These are phyloP conservation scores for Odontomachus brunneus DNA, from an alignment of 1,140 invertebrate species.

Conservation along the genomic window DNA sequence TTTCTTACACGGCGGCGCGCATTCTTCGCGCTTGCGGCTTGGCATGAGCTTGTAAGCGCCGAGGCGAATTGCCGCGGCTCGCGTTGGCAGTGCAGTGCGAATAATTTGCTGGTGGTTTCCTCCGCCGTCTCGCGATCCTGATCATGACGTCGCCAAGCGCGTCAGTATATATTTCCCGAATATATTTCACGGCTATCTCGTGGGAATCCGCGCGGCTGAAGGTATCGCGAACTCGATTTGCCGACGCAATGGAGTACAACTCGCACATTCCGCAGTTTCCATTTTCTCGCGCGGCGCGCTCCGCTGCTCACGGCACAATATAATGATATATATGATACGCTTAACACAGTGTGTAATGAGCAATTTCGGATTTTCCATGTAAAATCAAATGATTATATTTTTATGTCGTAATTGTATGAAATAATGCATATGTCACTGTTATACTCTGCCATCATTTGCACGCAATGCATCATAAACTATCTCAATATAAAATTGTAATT, in stretches of 20 bases:
- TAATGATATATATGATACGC: background rate
- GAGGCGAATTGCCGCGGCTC: too few relatives aligned
- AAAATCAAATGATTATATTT: too few relatives aligned
- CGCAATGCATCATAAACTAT: too few relatives aligned
- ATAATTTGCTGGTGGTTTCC: background rate
- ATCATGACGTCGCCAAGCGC: constrained; percentile 6
- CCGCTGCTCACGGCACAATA: constrained; percentile 8
- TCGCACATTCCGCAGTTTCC: constrained; percentile 20
- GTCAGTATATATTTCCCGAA: constrained; percentile 16
- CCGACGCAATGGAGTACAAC: constrained; percentile 11
- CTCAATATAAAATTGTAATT: too few relatives aligned
- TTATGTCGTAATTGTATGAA: too few relatives aligned
- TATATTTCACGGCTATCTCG: constrained; percentile 54
- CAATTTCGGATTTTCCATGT: too few relatives aligned
- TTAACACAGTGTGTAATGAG: too few relatives aligned
- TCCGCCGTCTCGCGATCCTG: constrained; percentile 3
- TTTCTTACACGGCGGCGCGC: background rate
- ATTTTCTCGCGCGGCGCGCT: constrained; percentile 36
- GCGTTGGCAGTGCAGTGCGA: background rate
- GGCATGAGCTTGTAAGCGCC: background rate
- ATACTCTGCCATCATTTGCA: too few relatives aligned
- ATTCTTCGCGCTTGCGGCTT: too few relatives aligned
- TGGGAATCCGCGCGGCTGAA: constrained; percentile 25
- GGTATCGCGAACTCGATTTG: background rate
- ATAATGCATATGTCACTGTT: too few relatives aligned